Evolutionary conservation across 1,140 invertebrate genomes (phyloP), one percentile per base, ranked within the genome.

Genomic region (Sminthurides bifidus): DNA sequence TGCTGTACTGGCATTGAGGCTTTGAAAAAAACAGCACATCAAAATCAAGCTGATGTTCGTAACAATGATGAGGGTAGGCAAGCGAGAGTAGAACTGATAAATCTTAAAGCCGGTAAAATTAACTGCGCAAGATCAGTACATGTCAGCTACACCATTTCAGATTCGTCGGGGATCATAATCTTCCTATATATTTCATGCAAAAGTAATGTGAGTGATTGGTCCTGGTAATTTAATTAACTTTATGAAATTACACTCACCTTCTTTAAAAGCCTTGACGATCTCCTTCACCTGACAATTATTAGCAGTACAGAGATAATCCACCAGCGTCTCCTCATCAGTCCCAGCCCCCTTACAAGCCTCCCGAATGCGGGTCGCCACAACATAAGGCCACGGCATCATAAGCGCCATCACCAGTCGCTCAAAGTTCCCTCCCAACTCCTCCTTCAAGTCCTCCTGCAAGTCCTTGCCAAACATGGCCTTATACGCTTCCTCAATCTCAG

Each of bases 401-500:
- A 79, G 60, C 4, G 74, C 75, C 14, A 76, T 44, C 19, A 80
- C 72, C 15, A 74, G 68, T 52, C 76, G 69, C 62, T 79, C 75
- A 67, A 76, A 77, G 57, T 78, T 74, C 45, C 77, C 78, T 53
- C 68, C 67, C 24, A 79, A 63, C 56, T 80, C 77, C 31, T 68
- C 69, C 61, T 85, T 83, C 17, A 89, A 67, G 63, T 87, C 83
- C 38, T 80, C 78, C 23, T 83, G 76, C 51, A 88, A 66, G 68
- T 87, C 84, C 76, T 93, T 95, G 70, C 92, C 93, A 71, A 87
- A 97, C 65, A 86, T 80, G 43, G 86, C 89, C 75, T 97, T 96
- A 72, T 89, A 98, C 0, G 84, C 81, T 66, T 85, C 81, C 10
- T 84, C 81, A 64, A 98, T 92, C 71, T 95, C 84, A 55, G 90